Conservation (phyloP, 2,113 vertebrate species). For the Redunca redunca region DNA sequence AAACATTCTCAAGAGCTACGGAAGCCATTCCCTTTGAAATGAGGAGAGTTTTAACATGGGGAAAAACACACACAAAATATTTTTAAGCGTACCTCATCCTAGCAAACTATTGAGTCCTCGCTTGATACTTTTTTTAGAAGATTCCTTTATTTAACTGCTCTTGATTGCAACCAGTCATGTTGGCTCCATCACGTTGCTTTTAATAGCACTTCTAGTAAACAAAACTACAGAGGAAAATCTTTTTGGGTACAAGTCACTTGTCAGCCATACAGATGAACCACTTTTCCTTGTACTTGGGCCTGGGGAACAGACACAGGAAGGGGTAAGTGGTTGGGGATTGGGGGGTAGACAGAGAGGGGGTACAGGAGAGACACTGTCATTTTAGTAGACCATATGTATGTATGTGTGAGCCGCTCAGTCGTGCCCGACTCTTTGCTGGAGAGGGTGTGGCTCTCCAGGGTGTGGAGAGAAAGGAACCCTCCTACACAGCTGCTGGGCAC, state of each 20-base stretch:
- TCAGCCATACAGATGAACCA: not conserved
- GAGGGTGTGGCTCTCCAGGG: not conserved
- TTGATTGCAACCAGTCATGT: not conserved
- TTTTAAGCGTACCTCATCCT: slow-evolving; percentile 22
- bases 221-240: not conserved
- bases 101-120: not conserved
- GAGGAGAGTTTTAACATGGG: slow-evolving; percentile 26
- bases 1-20: not conserved
- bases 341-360: not conserved
- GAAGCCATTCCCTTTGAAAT: not conserved
- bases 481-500: not conserved
- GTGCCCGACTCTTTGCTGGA: not conserved
- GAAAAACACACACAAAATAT: slow-evolving; percentile 30
- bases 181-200: not conserved
- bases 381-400: not conserved
- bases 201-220: slow-evolving; percentile 26
- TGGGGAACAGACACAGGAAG: not conserved
- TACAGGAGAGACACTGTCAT: not conserved
- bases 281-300: not conserved
- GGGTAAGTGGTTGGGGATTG: too few species aligned
- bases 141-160: slow-evolving; percentile 19
- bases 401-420: not conserved
- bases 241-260: not conserved
- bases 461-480: not conserved
- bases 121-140: not conserved